phyloP scores from a whole-genome alignment of 1,140 invertebrate species.

The Trinorchestia longiramus region DNA sequence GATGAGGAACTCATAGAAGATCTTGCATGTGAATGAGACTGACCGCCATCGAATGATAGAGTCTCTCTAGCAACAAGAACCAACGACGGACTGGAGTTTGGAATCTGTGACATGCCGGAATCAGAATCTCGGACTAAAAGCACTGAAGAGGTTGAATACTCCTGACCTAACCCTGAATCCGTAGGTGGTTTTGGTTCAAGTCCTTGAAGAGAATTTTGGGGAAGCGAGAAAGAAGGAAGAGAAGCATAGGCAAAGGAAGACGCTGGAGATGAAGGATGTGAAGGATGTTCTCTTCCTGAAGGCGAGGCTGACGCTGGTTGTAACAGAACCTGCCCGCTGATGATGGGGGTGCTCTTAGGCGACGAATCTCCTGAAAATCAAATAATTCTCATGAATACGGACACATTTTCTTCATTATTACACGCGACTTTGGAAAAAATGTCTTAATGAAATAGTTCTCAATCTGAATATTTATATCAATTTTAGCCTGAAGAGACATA shows the following conservation, averaged over 20 bases:
- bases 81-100: neutral
- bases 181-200: neutral
- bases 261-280: neutral
- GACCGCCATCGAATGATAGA: neutral
- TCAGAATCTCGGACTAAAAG: neutral
- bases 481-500: no score
- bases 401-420: no score
- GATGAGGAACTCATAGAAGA: neutral
- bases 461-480: no score
- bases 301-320: neutral
- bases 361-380: neutral
- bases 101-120: neutral
- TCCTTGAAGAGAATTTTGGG: neutral
- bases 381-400: no score
- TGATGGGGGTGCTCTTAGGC: neutral
- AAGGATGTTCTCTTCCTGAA: neutral
- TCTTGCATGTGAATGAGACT: neutral
- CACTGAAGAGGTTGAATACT: neutral
- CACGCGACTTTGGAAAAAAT: no score
- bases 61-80: neutral
- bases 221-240: neutral
- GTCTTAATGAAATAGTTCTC: no score
- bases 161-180: neutral
- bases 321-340: neutral
- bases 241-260: neutral